Evolutionary conservation across 1,140 invertebrate genomes (phyloP), one percentile per base, ranked within the genome.

Genomic region (Bradysia coprophila): DNA sequence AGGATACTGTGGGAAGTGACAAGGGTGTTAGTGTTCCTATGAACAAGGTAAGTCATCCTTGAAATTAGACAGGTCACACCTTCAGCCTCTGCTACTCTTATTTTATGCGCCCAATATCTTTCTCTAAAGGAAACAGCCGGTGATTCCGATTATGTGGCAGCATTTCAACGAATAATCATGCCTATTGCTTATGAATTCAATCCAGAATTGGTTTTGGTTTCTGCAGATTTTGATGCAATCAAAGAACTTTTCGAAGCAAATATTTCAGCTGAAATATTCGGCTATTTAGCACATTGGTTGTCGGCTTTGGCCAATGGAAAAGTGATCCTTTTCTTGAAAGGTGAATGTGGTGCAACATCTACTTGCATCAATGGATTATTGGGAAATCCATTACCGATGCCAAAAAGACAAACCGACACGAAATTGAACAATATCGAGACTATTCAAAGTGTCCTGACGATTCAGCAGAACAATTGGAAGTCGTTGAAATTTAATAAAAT

Each of bases 201-300:
- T 56, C 92, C 92, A 1, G 78, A 97, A 48, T 64, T 97, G 40
- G 78, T 97, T 11, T 56, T 98, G 2, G 73, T 98, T 2, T 93
- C 91, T 1, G 87, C 90, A 41, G 92, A 92, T 2, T 97, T 95
- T 61, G 92, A 97, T 70, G 90, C 91, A 18, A 66, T 78, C 36
- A 83, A 83, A 2, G 90, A 96, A 69, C 86, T 84, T 2, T 60
- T 94, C n/a, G 90, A 78, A 43, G 95, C 83, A 52, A 76, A 78
- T 51, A 75, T 97, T 2, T 75, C 77, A 1, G 89, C 94, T 1
- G 82, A 87, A 64, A 78, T 81, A 47, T 97, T 83, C 57, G 88
- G 79, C 1, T 78, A 89, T 47, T 80, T 97, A 65, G 91, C 89
- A 1, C 80, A 90, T 41, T 75, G 89, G 66, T 59, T 98, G 2